Base-by-base conservation (phyloP, 2,113 vertebrate species). In the Eonycteris spelaea region DNA sequence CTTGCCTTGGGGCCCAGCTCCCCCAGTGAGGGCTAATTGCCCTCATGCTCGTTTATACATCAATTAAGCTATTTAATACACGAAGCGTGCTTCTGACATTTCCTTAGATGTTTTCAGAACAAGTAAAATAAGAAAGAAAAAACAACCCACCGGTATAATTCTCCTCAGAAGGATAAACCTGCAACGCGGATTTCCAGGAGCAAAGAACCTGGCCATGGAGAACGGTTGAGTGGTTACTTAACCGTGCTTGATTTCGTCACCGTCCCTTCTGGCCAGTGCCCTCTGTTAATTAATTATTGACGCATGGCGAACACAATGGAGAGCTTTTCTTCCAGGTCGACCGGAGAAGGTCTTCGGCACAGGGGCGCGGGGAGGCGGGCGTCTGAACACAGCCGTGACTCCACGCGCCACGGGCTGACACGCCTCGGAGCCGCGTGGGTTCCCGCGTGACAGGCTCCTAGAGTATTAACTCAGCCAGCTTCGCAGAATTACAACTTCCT, bases 401-500 rank as follows among this genome's bases (percentile, higher is more conserved):
- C 45, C 45, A 11, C 10, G 45, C 45, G 2, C 45, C 9, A 10
- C 45, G 8, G 10, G 45, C 45, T 11, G 45, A 45, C 67, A 30
- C 28, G 40, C 80, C 82, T 94, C 33, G 11, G 16, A 51, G 21
- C 45, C 84, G 51, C 30, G 71, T 30, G 1, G 48, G 80, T 89
- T 91, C 48, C 30, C 55, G 22, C 53, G 74, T 59, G 91, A 88
- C 67, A 68, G 75, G 75, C 40, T 92, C 40, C 57, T 63, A 40
- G 21, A 57, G 71, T 19, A 48, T 40, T 71, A 87, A 78, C 70
- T 65, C 30, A 68, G 82, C 90, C 67, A 67, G n/a, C 97, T 90
- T 35, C n/a, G 79, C 86, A 82, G 84, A 92, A 80, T 83, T 94
- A 94, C 18, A 93, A 89, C 30, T 91, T 95, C 70, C 68, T 24